Conservation (phyloP, 35 echinoderm and acorn worm genomes). For the Eucidaris tribuloides region DNA sequence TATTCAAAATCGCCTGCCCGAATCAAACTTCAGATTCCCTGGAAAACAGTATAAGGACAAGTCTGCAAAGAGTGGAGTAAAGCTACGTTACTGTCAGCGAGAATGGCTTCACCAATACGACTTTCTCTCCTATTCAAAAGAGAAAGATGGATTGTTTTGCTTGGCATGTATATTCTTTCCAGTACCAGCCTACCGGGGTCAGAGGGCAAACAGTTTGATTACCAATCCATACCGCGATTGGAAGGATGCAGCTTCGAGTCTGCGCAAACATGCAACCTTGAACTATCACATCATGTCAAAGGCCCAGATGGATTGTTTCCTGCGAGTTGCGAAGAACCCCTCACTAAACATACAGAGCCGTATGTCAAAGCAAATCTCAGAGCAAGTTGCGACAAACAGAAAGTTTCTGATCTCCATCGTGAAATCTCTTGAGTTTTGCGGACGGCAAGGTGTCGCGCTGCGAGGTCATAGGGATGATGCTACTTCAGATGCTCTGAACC, state of each 20-base stretch:
- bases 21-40: neutral
- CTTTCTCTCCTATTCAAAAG: neutral
- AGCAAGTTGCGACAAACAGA: conserved; percentile 30
- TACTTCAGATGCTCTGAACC: neutral
- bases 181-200: neutral
- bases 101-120: conserved; percentile 22
- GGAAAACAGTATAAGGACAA: conserved; percentile 16
- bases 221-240: conserved; percentile 15
- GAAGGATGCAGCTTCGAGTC: conserved; percentile 41
- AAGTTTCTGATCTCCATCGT: conserved; percentile 42
- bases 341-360: neutral
- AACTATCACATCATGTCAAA: conserved; percentile 39
- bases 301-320: conserved; percentile 22
- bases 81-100: conserved; percentile 7
- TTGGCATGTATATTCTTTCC: conserved; percentile 29
- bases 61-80: neutral
- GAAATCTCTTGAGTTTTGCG: conserved; percentile 43
- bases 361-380: neutral
- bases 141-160: conserved; percentile 41
- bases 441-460: conserved; percentile 45
- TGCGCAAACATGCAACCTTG: conserved; percentile 11
- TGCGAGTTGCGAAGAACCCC: neutral
- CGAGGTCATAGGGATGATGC: conserved; percentile 60
- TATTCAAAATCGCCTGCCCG: conserved; percentile 23
- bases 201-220: neutral